A percentile compares a stretch with the other conserved stretches of the same genome.
phyloP scores from a whole-genome alignment of 2,888 invertebrate genomes.

The Parnassius orleans region DNA sequence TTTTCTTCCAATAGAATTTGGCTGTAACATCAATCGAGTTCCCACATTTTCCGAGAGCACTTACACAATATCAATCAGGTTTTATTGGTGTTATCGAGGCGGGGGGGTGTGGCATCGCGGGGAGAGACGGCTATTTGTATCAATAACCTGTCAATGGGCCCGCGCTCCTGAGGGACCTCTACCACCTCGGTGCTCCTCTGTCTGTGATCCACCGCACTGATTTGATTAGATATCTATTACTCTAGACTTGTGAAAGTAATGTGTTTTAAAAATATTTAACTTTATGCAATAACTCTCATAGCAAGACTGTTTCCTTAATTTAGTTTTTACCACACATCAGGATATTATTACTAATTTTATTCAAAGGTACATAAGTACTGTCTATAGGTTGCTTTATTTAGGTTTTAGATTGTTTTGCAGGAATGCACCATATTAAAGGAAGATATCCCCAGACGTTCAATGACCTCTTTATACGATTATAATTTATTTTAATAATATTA shows the following conservation, averaged over 20 bases:
- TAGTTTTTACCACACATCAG: too few relatives aligned
- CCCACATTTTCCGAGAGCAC: slow-evolving; percentile 80
- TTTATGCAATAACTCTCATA: too few relatives aligned
- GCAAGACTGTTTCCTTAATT: too few relatives aligned
- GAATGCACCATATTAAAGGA: too few relatives aligned
- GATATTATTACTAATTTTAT: too few relatives aligned
- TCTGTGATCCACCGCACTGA: slow-evolving; percentile 65
- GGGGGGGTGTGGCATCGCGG: slow-evolving; percentile 45
- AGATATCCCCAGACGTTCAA: too few relatives aligned
- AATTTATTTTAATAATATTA: too few relatives aligned
- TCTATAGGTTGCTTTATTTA: too few relatives aligned
- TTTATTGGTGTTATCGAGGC: slow-evolving; percentile 79
- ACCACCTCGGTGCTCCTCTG: slow-evolving; percentile 55
- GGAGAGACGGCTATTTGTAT: slow-evolving; percentile 74
- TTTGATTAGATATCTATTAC: slow-evolving; percentile 71
- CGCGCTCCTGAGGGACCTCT: slow-evolving; percentile 66
- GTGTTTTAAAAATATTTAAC: not conserved
- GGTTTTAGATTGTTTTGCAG: too few relatives aligned
- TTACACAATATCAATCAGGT: slow-evolving; percentile 82
- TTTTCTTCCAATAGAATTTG: slow-evolving; percentile 79
- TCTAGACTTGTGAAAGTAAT: slow-evolving; percentile 56
- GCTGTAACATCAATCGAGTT: slow-evolving; percentile 80
- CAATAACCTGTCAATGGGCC: slow-evolving; percentile 82
- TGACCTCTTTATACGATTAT: too few relatives aligned
- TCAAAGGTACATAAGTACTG: too few relatives aligned